phyloP scores from a whole-genome alignment of 2,797 vertebrate genomes.

The Heliangelus exortis region DNA sequence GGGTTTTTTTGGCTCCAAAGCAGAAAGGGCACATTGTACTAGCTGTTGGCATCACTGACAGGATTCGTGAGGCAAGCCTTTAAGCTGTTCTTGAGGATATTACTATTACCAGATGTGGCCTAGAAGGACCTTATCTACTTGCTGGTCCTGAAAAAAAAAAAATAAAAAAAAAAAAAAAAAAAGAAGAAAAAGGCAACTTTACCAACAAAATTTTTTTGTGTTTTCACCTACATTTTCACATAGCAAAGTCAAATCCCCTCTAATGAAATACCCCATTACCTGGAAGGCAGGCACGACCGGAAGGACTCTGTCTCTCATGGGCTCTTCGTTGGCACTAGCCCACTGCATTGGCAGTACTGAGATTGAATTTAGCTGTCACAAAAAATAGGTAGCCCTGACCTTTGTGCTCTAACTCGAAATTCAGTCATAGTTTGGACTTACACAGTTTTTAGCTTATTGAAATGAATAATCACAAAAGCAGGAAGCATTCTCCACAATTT shows the following conservation, averaged over 20 bases:
- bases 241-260: background rate
- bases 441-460: background rate
- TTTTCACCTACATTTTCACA: background rate
- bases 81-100: background rate
- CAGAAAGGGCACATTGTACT: slow-evolving; percentile 26
- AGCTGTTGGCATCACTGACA: background rate
- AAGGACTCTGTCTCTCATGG: background rate
- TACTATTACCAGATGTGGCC: background rate
- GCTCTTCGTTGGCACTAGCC: background rate
- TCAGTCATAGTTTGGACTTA: background rate
- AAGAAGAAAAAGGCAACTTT: background rate
- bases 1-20: background rate
- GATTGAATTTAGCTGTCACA: background rate
- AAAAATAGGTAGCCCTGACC: background rate
- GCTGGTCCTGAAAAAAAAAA: background rate
- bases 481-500: background rate
- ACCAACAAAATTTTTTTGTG: background rate
- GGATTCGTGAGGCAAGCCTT: background rate
- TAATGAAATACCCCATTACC: background rate
- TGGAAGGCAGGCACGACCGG: background rate
- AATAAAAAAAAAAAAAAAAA: background rate
- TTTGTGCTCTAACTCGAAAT: background rate
- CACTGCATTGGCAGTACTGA: background rate
- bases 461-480: background rate
- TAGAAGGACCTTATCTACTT: background rate